Evolutionary conservation across 2,888 invertebrate genomes (phyloP).

Genomic region (Callyntrura guangdongensis): DNA sequence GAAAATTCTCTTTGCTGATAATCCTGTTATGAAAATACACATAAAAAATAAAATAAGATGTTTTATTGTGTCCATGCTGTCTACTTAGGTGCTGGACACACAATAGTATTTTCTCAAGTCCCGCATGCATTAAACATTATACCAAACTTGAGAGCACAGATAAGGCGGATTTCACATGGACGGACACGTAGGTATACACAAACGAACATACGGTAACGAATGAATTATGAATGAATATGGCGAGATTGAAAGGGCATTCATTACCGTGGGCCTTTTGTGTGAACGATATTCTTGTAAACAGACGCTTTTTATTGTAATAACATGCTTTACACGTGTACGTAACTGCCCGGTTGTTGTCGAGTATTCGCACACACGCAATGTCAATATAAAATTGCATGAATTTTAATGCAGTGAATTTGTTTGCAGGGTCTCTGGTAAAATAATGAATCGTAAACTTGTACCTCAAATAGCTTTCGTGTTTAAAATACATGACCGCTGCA

Average conservation of each 20-base stretch:
- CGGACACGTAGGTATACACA: too few relatives aligned
- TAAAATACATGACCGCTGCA: neutral
- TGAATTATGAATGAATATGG: slow-evolving; percentile 11
- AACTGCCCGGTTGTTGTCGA: neutral
- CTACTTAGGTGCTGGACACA: neutral
- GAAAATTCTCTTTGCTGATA: slow-evolving; percentile 18
- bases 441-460: too few relatives aligned
- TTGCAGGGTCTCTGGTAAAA: neutral
- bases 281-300: too few relatives aligned
- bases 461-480: neutral
- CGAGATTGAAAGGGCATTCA: slow-evolving; percentile 23
- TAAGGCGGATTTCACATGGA: too few relatives aligned
- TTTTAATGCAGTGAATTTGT: slow-evolving; percentile 17
- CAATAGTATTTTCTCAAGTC: neutral
- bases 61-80: too few relatives aligned
- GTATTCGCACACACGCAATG: slow-evolving; percentile 4
- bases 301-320: neutral
- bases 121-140: too few relatives aligned
- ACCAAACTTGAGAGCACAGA: too few relatives aligned
- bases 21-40: neutral
- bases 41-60: neutral
- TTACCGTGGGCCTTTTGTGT: too few relatives aligned
- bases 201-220: too few relatives aligned
- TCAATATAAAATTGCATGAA: slow-evolving; percentile 12
- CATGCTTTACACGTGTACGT: slow-evolving; percentile 5